A percentile compares a stretch with the other conserved stretches of the same genome.
phyloP scores from a whole-genome alignment of 2,113 vertebrate genomes.

The Larimichthys polyactis region DNA sequence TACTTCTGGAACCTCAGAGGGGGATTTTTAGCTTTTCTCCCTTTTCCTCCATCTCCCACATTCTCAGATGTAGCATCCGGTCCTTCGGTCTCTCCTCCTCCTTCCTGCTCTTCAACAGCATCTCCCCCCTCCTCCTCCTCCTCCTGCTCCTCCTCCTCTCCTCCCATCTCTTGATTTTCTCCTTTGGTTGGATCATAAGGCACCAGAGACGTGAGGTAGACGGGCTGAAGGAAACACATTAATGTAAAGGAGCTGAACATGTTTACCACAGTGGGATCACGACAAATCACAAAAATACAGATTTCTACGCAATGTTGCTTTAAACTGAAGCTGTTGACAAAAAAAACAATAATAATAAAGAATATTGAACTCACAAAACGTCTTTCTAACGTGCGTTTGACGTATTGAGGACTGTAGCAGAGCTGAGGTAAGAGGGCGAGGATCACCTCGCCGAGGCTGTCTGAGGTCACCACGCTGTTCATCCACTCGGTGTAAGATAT shows the following conservation, averaged over 20 bases:
- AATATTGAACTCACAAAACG: conserved; percentile 84
- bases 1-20: conserved; percentile 81
- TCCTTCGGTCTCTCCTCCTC: not conserved
- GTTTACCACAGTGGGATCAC: too few species aligned
- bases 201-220: conserved; percentile 89
- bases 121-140: conserved; percentile 13
- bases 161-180: conserved; percentile 6
- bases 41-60: not conserved
- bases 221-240: conserved; percentile 79
- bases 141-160: conserved; percentile 9
- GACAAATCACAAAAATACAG: too few species aligned
- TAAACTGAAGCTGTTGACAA: not conserved
- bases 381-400: conserved; percentile 87
- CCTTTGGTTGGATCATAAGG: conserved; percentile 52
- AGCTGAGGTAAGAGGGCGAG: conserved; percentile 86
- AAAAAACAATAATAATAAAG: not conserved
- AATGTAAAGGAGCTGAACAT: not conserved
- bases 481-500: conserved; percentile 94
- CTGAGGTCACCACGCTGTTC: conserved; percentile 86
- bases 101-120: not conserved
- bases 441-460: conserved; percentile 90
- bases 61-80: not conserved
- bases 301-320: too few species aligned
- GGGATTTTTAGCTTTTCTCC: not conserved
- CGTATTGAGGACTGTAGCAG: conserved; percentile 73